These are phyloP conservation scores for Lordiphosa mommai DNA, from an alignment of 1,140 invertebrate species.

Conservation along the genomic window DNA sequence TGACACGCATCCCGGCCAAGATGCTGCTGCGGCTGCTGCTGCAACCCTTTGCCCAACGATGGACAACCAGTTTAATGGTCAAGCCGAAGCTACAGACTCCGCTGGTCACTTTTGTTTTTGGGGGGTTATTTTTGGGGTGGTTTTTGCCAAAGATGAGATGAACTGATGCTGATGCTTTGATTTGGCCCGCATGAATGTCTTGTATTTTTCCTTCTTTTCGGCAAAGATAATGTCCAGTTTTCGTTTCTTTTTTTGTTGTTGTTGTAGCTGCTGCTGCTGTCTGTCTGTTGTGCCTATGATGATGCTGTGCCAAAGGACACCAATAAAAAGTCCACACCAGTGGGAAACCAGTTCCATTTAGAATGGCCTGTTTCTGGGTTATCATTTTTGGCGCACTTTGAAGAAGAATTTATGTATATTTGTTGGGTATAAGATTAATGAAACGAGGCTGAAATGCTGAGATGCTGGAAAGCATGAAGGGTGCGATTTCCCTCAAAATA, in stretches of 20 bases:
- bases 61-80: conserved; percentile 45
- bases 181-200: conserved; percentile 40
- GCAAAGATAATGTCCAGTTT: conserved; percentile 72
- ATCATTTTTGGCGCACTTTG: not conserved
- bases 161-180: conserved; percentile 23
- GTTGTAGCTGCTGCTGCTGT: conserved; percentile 7
- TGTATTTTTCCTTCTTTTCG: conserved; percentile 35
- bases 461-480: too few species aligned
- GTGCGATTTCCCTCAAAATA: too few species aligned
- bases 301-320: conserved; percentile 69
- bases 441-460: too few species aligned
- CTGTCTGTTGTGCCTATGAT: not conserved
- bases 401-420: not conserved
- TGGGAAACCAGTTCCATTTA: conserved; percentile 44
- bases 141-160: conserved; percentile 15
- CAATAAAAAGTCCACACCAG: conserved; percentile 66
- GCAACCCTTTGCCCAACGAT: conserved; percentile 27
- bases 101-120: conserved; percentile 31
- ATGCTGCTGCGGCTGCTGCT: conserved; percentile 26
- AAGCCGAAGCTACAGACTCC: conserved; percentile 26
- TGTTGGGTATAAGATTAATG: not conserved
- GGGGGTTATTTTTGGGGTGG: conserved; percentile 30
- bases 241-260: conserved; percentile 30
- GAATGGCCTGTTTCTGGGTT: conserved; percentile 23
- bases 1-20: conserved; percentile 74